These are phyloP conservation scores for Pseudocheirus occidentalis DNA, from an alignment of 2,797 vertebrate genomes.

Conservation along the genomic window DNA sequence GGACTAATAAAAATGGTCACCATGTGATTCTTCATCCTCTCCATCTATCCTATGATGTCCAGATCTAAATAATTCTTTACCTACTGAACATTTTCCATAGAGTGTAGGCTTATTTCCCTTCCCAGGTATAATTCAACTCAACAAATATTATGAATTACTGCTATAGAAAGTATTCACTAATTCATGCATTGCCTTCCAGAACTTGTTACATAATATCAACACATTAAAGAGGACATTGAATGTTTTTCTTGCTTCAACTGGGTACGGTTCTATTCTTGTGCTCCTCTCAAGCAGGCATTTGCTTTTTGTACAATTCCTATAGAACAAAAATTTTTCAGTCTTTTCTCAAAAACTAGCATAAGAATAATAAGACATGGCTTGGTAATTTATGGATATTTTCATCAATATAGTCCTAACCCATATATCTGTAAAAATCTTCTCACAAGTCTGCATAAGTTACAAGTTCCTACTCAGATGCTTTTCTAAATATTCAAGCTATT, in stretches of 20 bases:
- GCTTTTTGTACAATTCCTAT: conserved; percentile 31
- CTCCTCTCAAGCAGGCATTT: conserved; percentile 35
- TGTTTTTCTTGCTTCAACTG: conserved; percentile 38
- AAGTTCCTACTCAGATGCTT: neutral
- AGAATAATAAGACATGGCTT: conserved; percentile 9
- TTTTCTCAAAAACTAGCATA: conserved; percentile 50
- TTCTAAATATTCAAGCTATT: neutral
- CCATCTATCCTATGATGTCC: neutral
- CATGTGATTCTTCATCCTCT: neutral
- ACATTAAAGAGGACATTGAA: conserved; percentile 46
- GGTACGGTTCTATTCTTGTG: conserved; percentile 43
- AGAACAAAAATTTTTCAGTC: conserved; percentile 24
- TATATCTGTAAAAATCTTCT: conserved; percentile 32
- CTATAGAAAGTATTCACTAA: conserved; percentile 55
- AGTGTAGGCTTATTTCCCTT: conserved; percentile 30
- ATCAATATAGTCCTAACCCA: neutral
- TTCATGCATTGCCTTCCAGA: conserved; percentile 52
- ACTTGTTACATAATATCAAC: conserved; percentile 65
- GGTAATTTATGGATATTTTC: conserved; percentile 13
- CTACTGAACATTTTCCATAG: conserved; percentile 50
- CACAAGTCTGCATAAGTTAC: neutral
- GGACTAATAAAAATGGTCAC: neutral
- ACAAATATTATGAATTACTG: neutral
- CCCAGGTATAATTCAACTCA: conserved; percentile 31
- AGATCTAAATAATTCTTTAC: conserved; percentile 24